Evolutionary conservation across 2,113 vertebrate genomes (phyloP), one percentile per base, ranked within the genome.

Genomic region (Blennius ocellaris): DNA sequence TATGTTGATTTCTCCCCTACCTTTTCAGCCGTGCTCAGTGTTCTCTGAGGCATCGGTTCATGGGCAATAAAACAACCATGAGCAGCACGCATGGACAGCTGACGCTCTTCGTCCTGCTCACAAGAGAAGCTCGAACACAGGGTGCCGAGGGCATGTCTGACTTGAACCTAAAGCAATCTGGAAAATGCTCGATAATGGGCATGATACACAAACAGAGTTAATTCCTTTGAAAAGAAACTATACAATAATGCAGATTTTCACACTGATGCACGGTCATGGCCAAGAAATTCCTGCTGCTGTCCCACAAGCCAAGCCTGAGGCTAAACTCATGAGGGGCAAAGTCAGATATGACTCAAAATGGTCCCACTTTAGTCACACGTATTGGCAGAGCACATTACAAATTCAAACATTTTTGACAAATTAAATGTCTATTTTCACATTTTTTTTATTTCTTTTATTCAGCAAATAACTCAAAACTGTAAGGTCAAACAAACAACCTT

Each of bases 31-130:
- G 49, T 44, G 14, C 48, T 66, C 55, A 53, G 56, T 69, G 52
- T 56, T 77, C 45, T 54, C 62, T 54, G 43, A 66, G 61, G 58
- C 82, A 55, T 73, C 61, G 65, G 59, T 78, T 76, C 81, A 82
- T 6, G 53, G 80, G 73, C 70, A 75, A 90, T 88, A 87, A 87
- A 90, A 90, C 68, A 69, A 74, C 61, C 43, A 80, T 61, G 77
- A 83, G 83, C 73, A 70, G 54, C 70, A 82, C 86, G 81, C 70
- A 69, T 85, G 67, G 83, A 79, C 64, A 77, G 53, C 81, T 58
- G 51, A 43, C 69, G 59, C 11, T 57, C 57, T 88, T 91, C 90
- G 87, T 90, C 61, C 73, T 74, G 49, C 65, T 73, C 83, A 82
- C 78, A 86, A 90, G 80, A 62, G 81, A 64, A 81, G 56, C 58